Conservation (phyloP, 1,140 invertebrate genomes). For the Philotrypesis tridentata region DNA sequence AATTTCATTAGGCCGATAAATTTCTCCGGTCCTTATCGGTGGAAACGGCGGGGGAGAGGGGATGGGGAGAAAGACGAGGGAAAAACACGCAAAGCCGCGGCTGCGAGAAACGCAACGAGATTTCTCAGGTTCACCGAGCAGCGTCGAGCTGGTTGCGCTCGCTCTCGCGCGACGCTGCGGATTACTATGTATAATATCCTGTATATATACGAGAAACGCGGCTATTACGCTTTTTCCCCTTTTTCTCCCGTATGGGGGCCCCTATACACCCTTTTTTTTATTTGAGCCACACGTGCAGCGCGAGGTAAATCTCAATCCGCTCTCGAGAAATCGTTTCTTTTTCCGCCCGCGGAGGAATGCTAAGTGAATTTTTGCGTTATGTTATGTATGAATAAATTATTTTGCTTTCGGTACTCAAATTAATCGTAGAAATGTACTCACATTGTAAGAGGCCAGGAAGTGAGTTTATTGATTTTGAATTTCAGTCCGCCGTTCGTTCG, state of each 20-base stretch:
- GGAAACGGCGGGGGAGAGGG: not conserved
- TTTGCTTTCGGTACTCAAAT: too few species aligned
- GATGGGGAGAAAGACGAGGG: not conserved
- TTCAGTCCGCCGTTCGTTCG: too few species aligned
- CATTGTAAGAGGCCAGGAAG: too few species aligned
- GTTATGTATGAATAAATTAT: too few species aligned
- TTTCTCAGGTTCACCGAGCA: not conserved
- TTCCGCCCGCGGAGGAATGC: too few species aligned
- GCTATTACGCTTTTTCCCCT: not conserved
- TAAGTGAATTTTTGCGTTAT: too few species aligned
- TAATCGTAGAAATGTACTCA: too few species aligned
- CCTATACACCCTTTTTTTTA: not conserved
- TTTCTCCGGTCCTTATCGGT: not conserved
- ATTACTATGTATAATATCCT: too few species aligned
- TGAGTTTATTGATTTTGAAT: too few species aligned
- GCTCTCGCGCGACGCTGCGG: too few species aligned
- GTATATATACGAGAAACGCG: not conserved
- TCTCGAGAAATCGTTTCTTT: not conserved
- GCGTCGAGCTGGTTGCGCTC: not conserved
- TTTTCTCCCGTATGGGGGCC: too few species aligned
- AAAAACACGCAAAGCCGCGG: not conserved
- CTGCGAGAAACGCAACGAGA: slow-evolving; percentile 9
- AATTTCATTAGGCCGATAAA: slow-evolving; percentile 19
- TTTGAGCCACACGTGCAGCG: not conserved
- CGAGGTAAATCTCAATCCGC: not conserved